Base-by-base conservation (phyloP, 2,888 invertebrate genomes). In the Tachina grossa region DNA sequence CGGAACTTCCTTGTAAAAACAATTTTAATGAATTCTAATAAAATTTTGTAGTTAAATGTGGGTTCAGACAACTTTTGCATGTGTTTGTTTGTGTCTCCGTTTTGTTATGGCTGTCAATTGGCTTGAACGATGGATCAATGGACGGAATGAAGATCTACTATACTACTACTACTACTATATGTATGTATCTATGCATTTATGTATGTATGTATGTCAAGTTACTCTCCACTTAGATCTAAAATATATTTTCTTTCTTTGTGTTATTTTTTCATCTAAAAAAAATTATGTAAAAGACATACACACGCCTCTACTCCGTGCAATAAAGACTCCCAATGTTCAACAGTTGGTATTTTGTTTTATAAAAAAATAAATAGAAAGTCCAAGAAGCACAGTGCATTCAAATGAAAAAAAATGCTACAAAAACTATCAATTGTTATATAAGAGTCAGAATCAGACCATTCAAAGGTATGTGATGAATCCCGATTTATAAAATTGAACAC, bases 271-370 rank as follows among this genome's bases (percentile, higher is more conserved):
- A 31, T 31, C 31, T 31, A 31, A 11, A 53, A 11, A 31, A 14
- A 19, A 49, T 39, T 19, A 69, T 57, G 39, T 31, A 13, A 39
- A 68, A 43, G 5, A 68, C 14, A 74, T 13, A 79, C 59, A 63
- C 45, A 53, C 49, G 72, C 57, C 66, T 55, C 22, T 10, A 63
- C 53, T 16, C 47, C 19, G 39, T 75, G 66, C 13, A 59, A 81
- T 39, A 55, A 55, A n/a, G 47, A 45, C 16, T 4, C 9, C 13
- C 41, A 74, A 31, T 77, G 72, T 74, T 71, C 53, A 82, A 82
- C 82, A 63, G 71, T 82, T 81, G 71, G 77, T 45, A 55, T 65
- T 71, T 66, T 76, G 41, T 68, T 61, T 51, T 31, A 51, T 59
- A n/a, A 41, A 57, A 71, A 45, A 65, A 49, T 19, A 65, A 57